Base-by-base conservation (phyloP, 2,888 invertebrate genomes). In the Perizoma flavofasciatum region DNA sequence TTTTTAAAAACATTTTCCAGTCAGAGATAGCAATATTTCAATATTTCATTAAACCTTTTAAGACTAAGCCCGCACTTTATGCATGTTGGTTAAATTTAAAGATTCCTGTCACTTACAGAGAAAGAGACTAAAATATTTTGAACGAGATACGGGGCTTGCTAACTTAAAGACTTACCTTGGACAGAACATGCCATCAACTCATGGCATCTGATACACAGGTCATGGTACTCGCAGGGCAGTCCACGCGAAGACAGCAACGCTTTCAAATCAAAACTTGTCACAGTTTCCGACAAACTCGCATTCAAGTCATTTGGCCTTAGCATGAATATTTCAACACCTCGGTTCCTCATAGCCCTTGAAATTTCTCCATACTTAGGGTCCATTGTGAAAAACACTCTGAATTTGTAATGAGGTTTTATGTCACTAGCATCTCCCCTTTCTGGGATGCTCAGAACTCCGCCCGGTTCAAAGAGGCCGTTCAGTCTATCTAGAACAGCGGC, bases 331-430 rank as follows among this genome's bases (percentile, higher is more conserved):
- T 99, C 99, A 0, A 99, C 95, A 4, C 99, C 98, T 75, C 99
- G 94, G 85, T 99, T 99, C 62, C 99, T 94, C 99, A 99, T 99
- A 0, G 99, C 99, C 71, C 97, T 94, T 0, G 99, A 99, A 67
- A 99, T 96, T 86, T 98, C 98, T 0, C 99, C 99, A 86, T 97
- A 95, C 76, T 95, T 96, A 0, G 99, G 97, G 87, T 99, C 97
- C 95, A 99, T 97, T 0, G 98, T 96, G 63, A 99, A 94, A 79
- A 99, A 98, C 43, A 99, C 94, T 68, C 98, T 94, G 83, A 99
- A 99, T 79, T 98, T 94, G 7, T 95, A 93, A 83, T 99, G 98
- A 1, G 99, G 98, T 72, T 85, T 94, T 22, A 99, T 95, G 63
- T 95, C 93, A 49, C 96, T 96, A 55, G 95, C 85, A 34, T 96